These are phyloP conservation scores for Halyomorpha halys DNA, from an alignment of 1,140 invertebrate genomes.

Conservation along the genomic window DNA sequence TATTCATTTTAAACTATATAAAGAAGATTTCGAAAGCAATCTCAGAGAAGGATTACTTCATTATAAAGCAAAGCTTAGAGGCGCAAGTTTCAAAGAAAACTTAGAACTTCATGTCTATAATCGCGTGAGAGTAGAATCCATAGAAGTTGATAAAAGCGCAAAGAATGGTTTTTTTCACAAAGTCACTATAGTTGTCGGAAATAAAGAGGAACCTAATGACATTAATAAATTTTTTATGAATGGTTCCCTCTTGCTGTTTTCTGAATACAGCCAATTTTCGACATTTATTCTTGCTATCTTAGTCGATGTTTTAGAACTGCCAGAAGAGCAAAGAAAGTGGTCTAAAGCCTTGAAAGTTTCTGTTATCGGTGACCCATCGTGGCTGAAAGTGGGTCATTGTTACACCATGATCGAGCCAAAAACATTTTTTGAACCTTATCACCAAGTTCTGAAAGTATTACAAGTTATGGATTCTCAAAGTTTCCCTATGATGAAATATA, in stretches of 20 bases:
- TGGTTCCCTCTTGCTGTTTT: constrained; percentile 61
- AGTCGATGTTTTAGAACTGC: constrained; percentile 43
- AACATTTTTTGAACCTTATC: constrained; percentile 59
- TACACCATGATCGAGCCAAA: constrained; percentile 54
- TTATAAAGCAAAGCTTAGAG: constrained; percentile 19
- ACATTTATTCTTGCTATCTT: constrained; percentile 45
- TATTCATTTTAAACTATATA: constrained; percentile 40
- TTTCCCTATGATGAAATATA: constrained; percentile 54
- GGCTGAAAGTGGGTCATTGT: constrained; percentile 35
- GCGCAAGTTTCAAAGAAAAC: constrained; percentile 1
- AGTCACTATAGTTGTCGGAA: constrained; percentile 16
- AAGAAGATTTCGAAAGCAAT: constrained; percentile 43
- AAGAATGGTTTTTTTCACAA: constrained; percentile 24
- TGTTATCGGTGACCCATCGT: constrained; percentile 34
- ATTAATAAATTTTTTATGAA: constrained; percentile 49
- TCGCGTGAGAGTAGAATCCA: neutral
- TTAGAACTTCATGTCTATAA: neutral
- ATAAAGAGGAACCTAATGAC: constrained; percentile 33
- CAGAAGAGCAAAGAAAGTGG: constrained; percentile 39
- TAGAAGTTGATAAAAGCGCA: constrained; percentile 46
- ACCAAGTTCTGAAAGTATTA: constrained; percentile 49
- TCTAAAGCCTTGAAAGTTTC: constrained; percentile 42
- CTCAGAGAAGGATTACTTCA: constrained; percentile 36
- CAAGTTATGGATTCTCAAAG: constrained; percentile 41
- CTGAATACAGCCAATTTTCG: constrained; percentile 49